Evolutionary conservation across 2,113 vertebrate species (phyloP).

Genomic region (Petaurus breviceps): DNA sequence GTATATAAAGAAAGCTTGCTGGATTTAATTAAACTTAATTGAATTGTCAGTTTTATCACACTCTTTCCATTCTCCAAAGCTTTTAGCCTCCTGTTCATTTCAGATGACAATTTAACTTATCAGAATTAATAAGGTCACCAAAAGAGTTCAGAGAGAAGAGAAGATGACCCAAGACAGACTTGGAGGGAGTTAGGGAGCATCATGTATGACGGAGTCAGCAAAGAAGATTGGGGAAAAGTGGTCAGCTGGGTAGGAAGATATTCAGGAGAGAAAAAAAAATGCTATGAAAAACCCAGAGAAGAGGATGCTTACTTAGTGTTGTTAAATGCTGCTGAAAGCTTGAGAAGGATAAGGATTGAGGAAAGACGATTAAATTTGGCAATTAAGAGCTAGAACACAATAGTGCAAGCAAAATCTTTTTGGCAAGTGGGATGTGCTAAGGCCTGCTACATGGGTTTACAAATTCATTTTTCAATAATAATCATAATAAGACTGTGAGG

Average conservation of each 20-base stretch:
- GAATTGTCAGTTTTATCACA: background rate
- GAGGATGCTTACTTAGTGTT: background rate
- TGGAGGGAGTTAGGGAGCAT: background rate
- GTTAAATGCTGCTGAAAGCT: background rate
- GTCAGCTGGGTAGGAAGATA: background rate
- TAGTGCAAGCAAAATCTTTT: background rate
- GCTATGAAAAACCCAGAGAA: background rate
- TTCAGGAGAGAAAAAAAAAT: background rate
- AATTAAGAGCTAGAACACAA: background rate
- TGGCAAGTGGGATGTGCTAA: background rate
- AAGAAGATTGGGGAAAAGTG: background rate
- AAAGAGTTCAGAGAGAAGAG: background rate
- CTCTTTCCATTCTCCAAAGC: background rate
- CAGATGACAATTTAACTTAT: background rate
- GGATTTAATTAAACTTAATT: background rate
- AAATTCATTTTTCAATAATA: background rate
- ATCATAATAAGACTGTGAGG: background rate
- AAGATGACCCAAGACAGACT: background rate
- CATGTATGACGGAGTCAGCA: background rate
- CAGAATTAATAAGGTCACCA: background rate
- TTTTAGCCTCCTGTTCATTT: background rate
- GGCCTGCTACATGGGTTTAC: background rate
- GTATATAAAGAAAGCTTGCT: background rate
- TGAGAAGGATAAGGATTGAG: background rate
- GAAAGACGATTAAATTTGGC: background rate